Evolutionary conservation across 2,888 invertebrate genomes (phyloP).

Genomic region (Tenthredo notha): DNA sequence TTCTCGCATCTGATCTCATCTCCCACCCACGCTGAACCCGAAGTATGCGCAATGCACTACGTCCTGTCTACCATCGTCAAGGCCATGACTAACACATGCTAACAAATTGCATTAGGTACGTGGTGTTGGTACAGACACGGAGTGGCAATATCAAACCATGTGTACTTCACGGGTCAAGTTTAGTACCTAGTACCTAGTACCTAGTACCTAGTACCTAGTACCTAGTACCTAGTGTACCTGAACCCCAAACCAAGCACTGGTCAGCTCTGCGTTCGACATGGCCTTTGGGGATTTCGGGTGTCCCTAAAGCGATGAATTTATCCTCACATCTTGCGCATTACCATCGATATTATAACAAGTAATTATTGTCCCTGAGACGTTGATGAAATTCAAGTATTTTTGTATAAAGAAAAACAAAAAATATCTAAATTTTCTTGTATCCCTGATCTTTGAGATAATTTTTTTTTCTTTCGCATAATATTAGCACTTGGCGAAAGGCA

Average conservation of each 20-base stretch:
- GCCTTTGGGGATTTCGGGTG: not conserved
- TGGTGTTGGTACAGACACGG: not conserved
- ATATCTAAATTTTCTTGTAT: too few relatives aligned
- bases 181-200: conserved; percentile 20
- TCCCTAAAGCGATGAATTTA: not conserved
- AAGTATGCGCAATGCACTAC: conserved; percentile 28
- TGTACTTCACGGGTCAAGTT: conserved; percentile 36
- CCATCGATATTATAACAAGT: conserved; percentile 24
- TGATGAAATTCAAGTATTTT: not conserved
- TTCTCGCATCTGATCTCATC: not conserved
- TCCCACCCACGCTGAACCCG: not conserved
- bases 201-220: not conserved
- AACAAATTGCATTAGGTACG: conserved; percentile 40
- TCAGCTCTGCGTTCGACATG: conserved; percentile 30
- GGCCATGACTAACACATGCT: conserved; percentile 53
- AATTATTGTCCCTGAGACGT: too few relatives aligned
- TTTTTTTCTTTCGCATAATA: not conserved
- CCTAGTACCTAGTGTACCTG: not conserved
- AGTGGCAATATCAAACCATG: not conserved
- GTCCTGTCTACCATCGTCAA: conserved; percentile 58
- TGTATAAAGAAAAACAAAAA: not conserved
- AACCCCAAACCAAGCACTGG: not conserved
- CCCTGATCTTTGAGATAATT: too few relatives aligned
- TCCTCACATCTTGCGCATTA: conserved; percentile 12
- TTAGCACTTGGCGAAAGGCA: not conserved